A percentile compares a stretch with the other conserved stretches of the same genome.
phyloP scores from a whole-genome alignment of 2,113 vertebrate species.

The Arvicanthis niloticus region DNA sequence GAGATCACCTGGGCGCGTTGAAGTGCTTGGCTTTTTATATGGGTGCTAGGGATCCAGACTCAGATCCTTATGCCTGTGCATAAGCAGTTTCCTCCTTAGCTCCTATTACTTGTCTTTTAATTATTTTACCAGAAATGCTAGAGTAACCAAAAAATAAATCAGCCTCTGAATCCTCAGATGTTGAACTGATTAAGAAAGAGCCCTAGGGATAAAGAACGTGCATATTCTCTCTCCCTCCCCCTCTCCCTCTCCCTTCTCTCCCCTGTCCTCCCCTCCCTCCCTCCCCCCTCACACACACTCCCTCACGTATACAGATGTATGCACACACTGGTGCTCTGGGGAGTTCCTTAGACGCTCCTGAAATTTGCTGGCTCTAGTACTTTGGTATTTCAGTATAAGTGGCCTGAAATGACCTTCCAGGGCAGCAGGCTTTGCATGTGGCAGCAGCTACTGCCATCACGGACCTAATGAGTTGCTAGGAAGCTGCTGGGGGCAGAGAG shows the following conservation, averaged over 20 bases:
- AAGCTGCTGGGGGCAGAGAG: background rate
- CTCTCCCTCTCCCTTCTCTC: background rate
- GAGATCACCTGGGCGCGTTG: background rate
- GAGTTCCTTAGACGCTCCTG: conserved; percentile 69
- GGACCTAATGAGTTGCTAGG: conserved; percentile 26
- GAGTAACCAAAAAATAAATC: conserved; percentile 70
- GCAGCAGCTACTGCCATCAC: conserved; percentile 32
- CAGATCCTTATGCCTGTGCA: background rate
- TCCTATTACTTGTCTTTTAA: conserved; percentile 75
- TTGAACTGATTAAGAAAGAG: conserved; percentile 72
- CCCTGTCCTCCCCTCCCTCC: background rate
- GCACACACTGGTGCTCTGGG: background rate
- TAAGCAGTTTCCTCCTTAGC: background rate
- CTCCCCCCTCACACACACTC: background rate
- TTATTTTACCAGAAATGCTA: conserved; percentile 78
- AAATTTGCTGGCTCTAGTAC: conserved; percentile 76
- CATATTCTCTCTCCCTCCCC: background rate
- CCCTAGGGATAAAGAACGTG: conserved; percentile 16
- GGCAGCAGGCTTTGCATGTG: conserved; percentile 55
- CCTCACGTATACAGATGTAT: background rate
- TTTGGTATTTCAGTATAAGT: conserved; percentile 69
- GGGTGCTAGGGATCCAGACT: background rate
- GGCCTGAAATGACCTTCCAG: conserved; percentile 70
- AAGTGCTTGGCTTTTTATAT: background rate
- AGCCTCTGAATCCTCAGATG: conserved; percentile 64